Conservation (phyloP, 2,113 vertebrate species). For the Ondatra zibethicus region DNA sequence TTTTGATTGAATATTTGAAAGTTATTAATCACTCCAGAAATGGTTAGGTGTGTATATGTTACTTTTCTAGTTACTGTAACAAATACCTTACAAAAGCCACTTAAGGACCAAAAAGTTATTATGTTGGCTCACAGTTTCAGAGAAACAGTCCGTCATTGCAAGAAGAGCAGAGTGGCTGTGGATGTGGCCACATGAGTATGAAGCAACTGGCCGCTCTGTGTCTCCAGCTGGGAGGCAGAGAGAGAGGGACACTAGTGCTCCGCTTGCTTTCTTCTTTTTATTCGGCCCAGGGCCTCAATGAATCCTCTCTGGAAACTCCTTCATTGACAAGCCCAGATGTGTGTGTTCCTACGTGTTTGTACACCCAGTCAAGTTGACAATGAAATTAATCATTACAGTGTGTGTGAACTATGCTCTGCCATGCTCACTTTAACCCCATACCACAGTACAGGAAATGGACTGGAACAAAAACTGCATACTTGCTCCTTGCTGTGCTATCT, state of each 20-base stretch:
- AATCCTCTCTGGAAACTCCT: background rate
- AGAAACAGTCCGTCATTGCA: background rate
- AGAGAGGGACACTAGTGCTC: too few relatives aligned
- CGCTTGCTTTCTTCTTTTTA: background rate
- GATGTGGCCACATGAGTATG: too few relatives aligned
- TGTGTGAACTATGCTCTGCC: background rate
- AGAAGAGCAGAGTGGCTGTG: background rate
- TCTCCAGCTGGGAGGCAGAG: background rate
- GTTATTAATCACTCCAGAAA: background rate
- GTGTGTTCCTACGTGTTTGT: background rate
- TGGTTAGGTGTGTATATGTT: background rate
- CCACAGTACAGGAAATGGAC: background rate
- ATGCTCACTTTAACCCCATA: background rate
- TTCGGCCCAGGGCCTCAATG: background rate
- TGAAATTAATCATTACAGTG: background rate
- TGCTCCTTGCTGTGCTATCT: background rate
- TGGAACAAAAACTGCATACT: background rate
- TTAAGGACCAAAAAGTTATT: background rate
- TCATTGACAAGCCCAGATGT: background rate
- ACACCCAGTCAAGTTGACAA: background rate
- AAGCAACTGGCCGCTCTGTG: background rate
- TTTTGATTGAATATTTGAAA: slow-evolving; percentile 28
- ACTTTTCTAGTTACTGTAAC: background rate
- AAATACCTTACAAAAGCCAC: background rate
- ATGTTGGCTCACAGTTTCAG: background rate